phyloP scores from a whole-genome alignment of 1,140 invertebrate genomes.

The Ceratoteleas bidentatus region DNA sequence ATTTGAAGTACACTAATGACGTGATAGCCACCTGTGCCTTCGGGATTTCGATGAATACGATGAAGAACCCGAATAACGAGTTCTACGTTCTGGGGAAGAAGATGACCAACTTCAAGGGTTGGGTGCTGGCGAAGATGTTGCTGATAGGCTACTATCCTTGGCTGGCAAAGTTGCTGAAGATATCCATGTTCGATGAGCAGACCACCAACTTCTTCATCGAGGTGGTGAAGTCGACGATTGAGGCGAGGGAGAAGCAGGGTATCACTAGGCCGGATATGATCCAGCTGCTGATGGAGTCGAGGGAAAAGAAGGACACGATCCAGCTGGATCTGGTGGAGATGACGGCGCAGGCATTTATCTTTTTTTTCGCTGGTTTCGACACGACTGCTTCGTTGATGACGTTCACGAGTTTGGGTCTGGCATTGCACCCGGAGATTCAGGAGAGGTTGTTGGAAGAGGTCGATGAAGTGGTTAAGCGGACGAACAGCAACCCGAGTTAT shows the following conservation, averaged over 20 bases:
- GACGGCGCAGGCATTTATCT: neutral
- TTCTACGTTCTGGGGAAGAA: neutral
- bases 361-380: slow-evolving; percentile 1
- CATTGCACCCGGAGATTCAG: neutral
- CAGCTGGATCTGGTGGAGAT: neutral
- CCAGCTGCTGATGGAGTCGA: neutral
- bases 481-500: neutral
- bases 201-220: neutral
- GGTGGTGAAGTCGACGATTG: neutral
- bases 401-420: neutral
- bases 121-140: neutral
- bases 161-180: neutral
- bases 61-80: neutral
- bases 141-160: neutral
- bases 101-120: neutral
- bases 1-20: neutral
- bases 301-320: neutral
- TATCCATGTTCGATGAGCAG: neutral
- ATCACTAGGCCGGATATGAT: slow-evolving; percentile 3
- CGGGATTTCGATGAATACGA: neutral
- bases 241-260: neutral
- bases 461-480: neutral
- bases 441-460: neutral
- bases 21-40: slow-evolving; percentile 4
- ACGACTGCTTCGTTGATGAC: neutral